Evolutionary conservation across 53 echinoderm and acorn worm species (phyloP).

Genomic region (Paracentrotus lividus): DNA sequence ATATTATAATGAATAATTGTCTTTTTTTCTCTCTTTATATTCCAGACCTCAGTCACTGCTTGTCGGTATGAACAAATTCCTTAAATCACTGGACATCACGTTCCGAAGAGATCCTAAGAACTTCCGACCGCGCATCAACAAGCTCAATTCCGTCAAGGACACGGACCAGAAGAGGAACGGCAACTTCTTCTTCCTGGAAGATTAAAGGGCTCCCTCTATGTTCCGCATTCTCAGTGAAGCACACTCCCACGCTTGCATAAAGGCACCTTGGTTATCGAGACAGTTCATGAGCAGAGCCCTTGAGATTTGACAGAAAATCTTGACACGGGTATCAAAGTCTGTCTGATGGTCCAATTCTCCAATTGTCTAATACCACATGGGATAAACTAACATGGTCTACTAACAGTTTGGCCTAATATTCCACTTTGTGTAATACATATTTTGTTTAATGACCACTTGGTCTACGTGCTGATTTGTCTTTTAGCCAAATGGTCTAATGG

Average conservation of each 20-base stretch:
- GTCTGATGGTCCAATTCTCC: too few species aligned
- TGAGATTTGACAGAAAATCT: background rate
- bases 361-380: too few species aligned
- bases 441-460: too few species aligned
- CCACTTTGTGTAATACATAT: too few species aligned
- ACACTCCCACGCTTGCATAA: background rate
- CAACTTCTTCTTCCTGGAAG: conserved; percentile 98
- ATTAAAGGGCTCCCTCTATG: conserved; percentile 66
- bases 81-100: conserved; percentile 89
- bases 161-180: conserved; percentile 91
- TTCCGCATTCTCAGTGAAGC: background rate
- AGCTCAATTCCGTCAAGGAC: conserved; percentile 97
- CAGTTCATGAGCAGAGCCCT: background rate
- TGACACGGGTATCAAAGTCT: background rate
- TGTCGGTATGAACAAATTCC: conserved; percentile 96
- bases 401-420: too few species aligned
- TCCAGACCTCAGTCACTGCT: conserved; percentile 91
- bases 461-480: too few species aligned
- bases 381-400: too few species aligned
- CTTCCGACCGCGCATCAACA: conserved; percentile 99
- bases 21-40: background rate
- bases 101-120: conserved; percentile 98
- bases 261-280: background rate
- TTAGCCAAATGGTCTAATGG: too few species aligned
- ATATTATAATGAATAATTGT: too few species aligned